Evolutionary conservation across 2,888 invertebrate species (phyloP), one percentile per base, ranked within the genome.

Genomic region (Ischnura elegans): DNA sequence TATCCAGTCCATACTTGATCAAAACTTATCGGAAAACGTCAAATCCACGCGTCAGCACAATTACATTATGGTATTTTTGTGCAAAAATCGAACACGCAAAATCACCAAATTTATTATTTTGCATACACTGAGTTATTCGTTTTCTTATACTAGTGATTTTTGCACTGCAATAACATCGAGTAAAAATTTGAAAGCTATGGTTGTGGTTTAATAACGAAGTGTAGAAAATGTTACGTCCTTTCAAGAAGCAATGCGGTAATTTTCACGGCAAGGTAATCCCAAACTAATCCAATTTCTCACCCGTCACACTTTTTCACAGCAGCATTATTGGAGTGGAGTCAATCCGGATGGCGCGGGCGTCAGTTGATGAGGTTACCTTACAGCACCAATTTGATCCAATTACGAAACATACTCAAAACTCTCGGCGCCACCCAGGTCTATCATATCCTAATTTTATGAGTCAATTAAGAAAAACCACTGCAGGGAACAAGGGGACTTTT

Each of bases 381-480:
- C 36, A 76, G 36, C 76, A 13, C 76, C 76, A 76, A 76, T 76
- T 76, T 76, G 36, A 76, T 76, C 76, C 76, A 76, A 76, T 76
- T 76, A 76, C 76, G 10, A 76, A 36, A 36, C 76, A 36, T 76
- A 76, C 76, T 76, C 76, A 76, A 36, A 76, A 76, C 76, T 76
- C 76, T 36, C 36, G 10, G 76, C 29, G 76, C 76, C 76, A 36
- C 76, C 76, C 36, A 76, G 76, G 76, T 76, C 76, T 76, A 76
- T 76, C 76, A 36, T 76, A 76, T 76, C 76, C 76, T 76, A 76
- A 76, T 76, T 76, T 76, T 76, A 76, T 76, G 76, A 76, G 76
- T 76, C 76, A 76, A 76, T 76, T 76, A 76, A 76, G 76, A 76
- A 76, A 76, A 76, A 76, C 76, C 76, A 76, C 76, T 76, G 76